phyloP scores from a whole-genome alignment of 92 coral and sea anemone species.

The Parazoanthus darwini region DNA sequence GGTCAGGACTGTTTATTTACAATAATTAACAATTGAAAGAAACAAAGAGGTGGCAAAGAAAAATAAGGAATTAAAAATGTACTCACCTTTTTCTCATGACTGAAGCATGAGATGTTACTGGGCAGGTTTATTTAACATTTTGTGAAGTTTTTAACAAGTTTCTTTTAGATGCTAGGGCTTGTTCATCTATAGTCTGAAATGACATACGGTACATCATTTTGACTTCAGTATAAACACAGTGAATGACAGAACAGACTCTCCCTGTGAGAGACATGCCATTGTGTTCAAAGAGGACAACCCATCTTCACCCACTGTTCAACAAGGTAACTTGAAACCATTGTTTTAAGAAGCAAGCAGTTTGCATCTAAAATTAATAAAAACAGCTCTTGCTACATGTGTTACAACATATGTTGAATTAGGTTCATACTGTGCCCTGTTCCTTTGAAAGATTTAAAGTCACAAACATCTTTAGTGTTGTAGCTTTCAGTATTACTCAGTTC shows the following conservation, averaged over 20 bases:
- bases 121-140: neutral
- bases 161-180: neutral
- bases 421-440: too few relatives aligned
- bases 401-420: too few relatives aligned
- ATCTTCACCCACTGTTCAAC: slow-evolving; percentile 54
- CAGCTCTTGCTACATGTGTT: too few relatives aligned
- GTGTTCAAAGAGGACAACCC: slow-evolving; percentile 76
- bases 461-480: too few relatives aligned
- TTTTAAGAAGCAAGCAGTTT: neutral
- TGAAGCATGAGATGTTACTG: neutral
- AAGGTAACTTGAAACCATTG: slow-evolving; percentile 46
- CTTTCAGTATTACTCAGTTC: too few relatives aligned
- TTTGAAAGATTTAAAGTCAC: too few relatives aligned
- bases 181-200: neutral
- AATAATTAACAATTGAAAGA: too few relatives aligned
- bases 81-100: too few relatives aligned
- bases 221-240: neutral
- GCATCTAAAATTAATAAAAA: too few relatives aligned
- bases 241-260: slow-evolving; percentile 43
- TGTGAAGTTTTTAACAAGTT: neutral
- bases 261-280: slow-evolving; percentile 76
- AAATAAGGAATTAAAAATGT: too few relatives aligned
- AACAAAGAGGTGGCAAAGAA: too few relatives aligned
- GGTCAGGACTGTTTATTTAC: too few relatives aligned
- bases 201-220: neutral